Conservation (phyloP, 2,888 invertebrate species). For the Drosophila helvetica region DNA sequence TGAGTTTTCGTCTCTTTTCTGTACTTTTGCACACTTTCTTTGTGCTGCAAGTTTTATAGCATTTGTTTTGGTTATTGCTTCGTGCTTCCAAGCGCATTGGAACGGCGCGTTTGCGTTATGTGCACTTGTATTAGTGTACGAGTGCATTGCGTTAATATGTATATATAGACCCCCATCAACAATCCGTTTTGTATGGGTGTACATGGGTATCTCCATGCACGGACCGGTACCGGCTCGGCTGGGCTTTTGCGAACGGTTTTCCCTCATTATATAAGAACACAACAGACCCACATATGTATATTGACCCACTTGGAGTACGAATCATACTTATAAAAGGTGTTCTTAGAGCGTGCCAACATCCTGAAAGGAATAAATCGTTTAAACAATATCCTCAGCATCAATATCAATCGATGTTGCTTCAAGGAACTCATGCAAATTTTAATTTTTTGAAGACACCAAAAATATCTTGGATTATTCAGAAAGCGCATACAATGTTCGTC, state of each 20-base stretch:
- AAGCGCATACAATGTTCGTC: background rate
- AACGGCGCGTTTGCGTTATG: constrained; percentile 37
- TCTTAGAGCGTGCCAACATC: background rate
- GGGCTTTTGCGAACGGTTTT: background rate
- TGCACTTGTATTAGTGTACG: background rate
- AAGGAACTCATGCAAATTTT: no score
- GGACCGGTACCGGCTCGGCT: background rate
- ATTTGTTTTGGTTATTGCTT: constrained; percentile 57
- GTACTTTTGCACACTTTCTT: constrained; percentile 23
- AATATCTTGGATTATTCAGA: no score
- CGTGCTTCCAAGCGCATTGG: constrained; percentile 22
- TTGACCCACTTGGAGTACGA: no score
- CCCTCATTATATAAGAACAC: background rate
- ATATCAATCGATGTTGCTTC: no score
- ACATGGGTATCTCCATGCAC: background rate
- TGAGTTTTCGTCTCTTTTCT: constrained; percentile 16
- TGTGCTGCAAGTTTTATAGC: constrained; percentile 26
- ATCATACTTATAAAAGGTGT: no score
- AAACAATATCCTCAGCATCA: no score
- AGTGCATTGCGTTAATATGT: background rate
- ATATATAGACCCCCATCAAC: background rate
- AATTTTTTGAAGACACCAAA: no score
- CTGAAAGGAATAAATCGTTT: background rate
- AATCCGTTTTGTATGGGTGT: background rate
- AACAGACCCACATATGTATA: no score